Base-by-base conservation (phyloP, 1,140 invertebrate species). In the Solen grandis region DNA sequence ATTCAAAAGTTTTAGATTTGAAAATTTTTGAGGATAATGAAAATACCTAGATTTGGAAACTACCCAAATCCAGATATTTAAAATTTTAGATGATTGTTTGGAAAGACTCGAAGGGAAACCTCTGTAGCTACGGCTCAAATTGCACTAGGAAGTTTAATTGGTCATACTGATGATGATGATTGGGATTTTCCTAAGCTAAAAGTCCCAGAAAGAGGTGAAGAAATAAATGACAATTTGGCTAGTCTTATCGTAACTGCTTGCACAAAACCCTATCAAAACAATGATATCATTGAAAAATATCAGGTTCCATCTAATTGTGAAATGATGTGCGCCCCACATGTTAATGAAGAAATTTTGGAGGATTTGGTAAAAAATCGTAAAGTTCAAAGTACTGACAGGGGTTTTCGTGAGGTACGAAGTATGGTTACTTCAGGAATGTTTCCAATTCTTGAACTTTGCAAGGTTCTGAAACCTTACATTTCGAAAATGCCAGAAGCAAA, bases 271-370 rank as follows among this genome's bases (percentile, higher is more conserved):
- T 66, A 41, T 46, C 19, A 66, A 19, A 50, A 29, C 5, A 50
- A 14, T 27, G 38, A 50, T 22, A 41, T 66, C 8, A 10, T 46
- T n/a, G 10, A 10, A 22, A 66, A 66, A 50, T 66, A 66, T 66
- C 8, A 50, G 29, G 63, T 66, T 13, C 63, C 63, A 2, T 2
- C n/a, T 35, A 66, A 66, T 46, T 66, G 63, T 50, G 63, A 66
- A 13, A 46, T 5, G 2, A 25, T 50, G 8, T 66, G 63, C 29
- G 36, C 63, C 13, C 63, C 36, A 66, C n/a, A 27, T 5, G 38
- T 66, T 46, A 46, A 66, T 66, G 36, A 41, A n/a, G 63, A 66
- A 50, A 66, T 66, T 46, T 66, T 36, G 63, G 38, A 35, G 13
- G 62, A 36, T 35, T 36, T 65, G 35, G 35, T 29, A 27, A 16